A percentile compares a stretch with the other conserved stretches of the same genome.
Evolutionary conservation across 2,888 invertebrate genomes (phyloP).

Genomic region (Bedellia somnulentella): DNA sequence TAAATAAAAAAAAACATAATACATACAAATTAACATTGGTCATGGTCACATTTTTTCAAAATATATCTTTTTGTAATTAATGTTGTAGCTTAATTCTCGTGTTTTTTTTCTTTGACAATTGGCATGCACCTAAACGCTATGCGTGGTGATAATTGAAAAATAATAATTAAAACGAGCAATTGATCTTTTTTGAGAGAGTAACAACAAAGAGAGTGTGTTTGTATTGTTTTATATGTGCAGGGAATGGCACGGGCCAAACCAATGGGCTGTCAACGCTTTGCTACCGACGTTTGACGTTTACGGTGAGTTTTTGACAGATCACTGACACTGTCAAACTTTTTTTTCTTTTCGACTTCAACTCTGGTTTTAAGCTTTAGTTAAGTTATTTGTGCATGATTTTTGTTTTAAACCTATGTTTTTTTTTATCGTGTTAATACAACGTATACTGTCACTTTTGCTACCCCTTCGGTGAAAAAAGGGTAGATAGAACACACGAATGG

Average conservation of each 20-base stretch:
- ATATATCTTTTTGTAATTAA: too few species aligned
- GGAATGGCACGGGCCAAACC: conserved; percentile 18
- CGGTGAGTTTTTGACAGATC: conserved; percentile 6
- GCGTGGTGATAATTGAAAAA: conserved; percentile 28
- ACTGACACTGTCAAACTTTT: conserved; percentile 1
- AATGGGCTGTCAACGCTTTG: conserved; percentile 10
- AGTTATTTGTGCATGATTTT: too few species aligned
- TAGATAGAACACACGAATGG: too few species aligned
- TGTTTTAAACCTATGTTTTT: background rate
- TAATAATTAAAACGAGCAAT: too few species aligned
- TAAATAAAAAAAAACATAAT: too few species aligned
- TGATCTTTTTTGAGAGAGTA: too few species aligned
- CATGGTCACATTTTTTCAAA: too few species aligned
- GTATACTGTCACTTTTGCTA: background rate
- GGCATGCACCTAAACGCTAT: conserved; percentile 51
- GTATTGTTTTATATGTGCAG: conserved; percentile 61
- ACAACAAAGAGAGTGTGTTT: conserved; percentile 58
- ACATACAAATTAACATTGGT: too few species aligned
- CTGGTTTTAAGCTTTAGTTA: too few species aligned
- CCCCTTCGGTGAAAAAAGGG: too few species aligned
- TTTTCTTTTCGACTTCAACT: too few species aligned
- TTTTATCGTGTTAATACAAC: conserved; percentile 1
- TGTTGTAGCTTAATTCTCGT: conserved; percentile 32
- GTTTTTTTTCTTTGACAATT: conserved; percentile 34
- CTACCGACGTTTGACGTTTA: conserved; percentile 1